phyloP scores from a whole-genome alignment of 2,113 vertebrate species.

The Pteropus alecto region DNA sequence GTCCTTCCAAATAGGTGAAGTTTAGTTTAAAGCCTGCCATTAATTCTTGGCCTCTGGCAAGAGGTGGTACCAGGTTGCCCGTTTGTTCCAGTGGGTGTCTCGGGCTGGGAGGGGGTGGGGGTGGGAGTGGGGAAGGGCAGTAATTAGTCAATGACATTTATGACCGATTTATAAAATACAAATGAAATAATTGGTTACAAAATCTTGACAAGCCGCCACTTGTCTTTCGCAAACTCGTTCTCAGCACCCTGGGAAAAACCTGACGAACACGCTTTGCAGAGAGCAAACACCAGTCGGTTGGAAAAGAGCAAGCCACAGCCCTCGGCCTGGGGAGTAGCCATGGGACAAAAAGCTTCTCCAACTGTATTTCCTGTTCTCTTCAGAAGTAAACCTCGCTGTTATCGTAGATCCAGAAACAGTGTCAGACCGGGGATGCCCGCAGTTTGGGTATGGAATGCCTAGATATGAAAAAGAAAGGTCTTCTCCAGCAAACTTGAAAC shows the following conservation, averaged over 20 bases:
- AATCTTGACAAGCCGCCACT: conserved; percentile 38
- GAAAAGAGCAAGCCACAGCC: not conserved
- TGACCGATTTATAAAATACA: conserved; percentile 72
- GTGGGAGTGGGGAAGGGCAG: not conserved
- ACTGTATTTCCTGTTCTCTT: not conserved
- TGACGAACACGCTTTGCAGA: not conserved
- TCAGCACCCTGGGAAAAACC: conserved; percentile 57
- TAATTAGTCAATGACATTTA: conserved; percentile 66
- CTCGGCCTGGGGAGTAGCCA: not conserved
- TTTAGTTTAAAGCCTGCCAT: conserved; percentile 59
- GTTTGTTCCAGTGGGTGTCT: conserved; percentile 27
- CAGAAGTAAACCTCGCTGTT: too few relatives aligned
- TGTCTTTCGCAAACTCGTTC: conserved; percentile 45
- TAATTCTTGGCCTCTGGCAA: conserved; percentile 47
- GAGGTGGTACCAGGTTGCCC: conserved; percentile 9
- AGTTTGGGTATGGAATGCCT: not conserved
- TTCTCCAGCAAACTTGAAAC: not conserved
- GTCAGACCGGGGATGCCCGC: not conserved
- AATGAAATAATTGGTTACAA: conserved; percentile 71
- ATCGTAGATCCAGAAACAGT: not conserved
- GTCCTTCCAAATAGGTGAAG: conserved; percentile 61
- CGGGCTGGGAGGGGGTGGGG: not conserved
- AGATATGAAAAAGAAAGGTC: not conserved
- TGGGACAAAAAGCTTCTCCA: not conserved
- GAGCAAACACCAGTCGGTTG: not conserved